Base-by-base conservation (phyloP, 2,888 invertebrate species). In the Coremacera marginata region DNA sequence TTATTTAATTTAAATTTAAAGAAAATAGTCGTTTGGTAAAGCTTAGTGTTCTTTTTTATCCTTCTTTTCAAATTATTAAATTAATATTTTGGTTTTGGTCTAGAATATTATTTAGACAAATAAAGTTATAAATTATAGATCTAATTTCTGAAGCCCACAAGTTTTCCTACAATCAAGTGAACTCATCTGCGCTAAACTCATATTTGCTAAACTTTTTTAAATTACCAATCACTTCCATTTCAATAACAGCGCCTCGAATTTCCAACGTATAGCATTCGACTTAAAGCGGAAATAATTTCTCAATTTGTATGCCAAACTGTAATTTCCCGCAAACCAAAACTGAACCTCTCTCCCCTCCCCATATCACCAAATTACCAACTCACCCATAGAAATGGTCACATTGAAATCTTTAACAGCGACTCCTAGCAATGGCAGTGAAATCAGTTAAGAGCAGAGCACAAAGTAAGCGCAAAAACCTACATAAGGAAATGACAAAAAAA, bases 221-320 rank as follows among this genome's bases (percentile, higher is more conserved):
- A 44, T 60, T 14, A 9, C 60, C 55, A 70, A 70, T 70, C 25
- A 34, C 55, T 60, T 49, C 25, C 49, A 25, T 51, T 68, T 51
- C 16, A 14, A 68, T 22, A 44, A 7, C 44, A 7, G 44, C 14
- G 14, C 7, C 37, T 7, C 2, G 44, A 11, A 44, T 27, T 14
- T 25, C 57, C 25, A 60, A 8, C 25, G 9, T 11, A 60, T 71
- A 16, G 49, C 51, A 9, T 16, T 25, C 60, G 27, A 22, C 22
- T 22, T 22, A 11, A 71, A 63, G 37, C 68, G 72, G 72, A 77
- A 72, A 44, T 60, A 77, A 77, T 77, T 77, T 73, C 51, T 60
- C 65, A 72, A 65, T 77, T 73, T 77, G 68, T 73, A 55, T 65
- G 63, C 63, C 63, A 60, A 77, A 73, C 70, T 74, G 74, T 31